Conservation (phyloP, 2,888 invertebrate species). For the Seladonia tumulorum region DNA sequence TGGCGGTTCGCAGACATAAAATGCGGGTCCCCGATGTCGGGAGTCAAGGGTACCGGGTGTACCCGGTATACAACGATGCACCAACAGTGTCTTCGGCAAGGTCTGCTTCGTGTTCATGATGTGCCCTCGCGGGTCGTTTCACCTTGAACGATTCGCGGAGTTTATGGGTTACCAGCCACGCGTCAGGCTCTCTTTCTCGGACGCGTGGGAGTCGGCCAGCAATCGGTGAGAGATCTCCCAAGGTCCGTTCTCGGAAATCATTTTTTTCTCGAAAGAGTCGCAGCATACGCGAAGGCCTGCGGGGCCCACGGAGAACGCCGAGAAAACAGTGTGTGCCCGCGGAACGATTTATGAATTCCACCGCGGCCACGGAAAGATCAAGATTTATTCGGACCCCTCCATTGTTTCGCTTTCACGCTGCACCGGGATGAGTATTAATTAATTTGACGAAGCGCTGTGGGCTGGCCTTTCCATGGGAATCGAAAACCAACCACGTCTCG, state of each 20-base stretch:
- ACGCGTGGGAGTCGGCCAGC: conserved; percentile 67
- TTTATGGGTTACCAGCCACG: conserved; percentile 69
- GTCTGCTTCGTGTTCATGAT: conserved; percentile 51
- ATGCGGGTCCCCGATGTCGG: conserved; percentile 63
- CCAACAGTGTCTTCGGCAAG: conserved; percentile 44
- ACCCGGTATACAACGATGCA: conserved; percentile 60
- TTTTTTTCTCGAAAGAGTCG: conserved; percentile 48
- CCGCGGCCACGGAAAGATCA: conserved; percentile 36
- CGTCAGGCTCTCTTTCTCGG: conserved; percentile 45
- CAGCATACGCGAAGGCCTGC: conserved; percentile 11
- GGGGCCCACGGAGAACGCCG: not conserved
- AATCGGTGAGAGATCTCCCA: conserved; percentile 68
- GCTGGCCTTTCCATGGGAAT: conserved; percentile 46
- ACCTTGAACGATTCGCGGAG: conserved; percentile 72
- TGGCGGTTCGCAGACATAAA: conserved; percentile 56
- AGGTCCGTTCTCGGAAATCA: conserved; percentile 61
- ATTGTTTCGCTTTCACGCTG: conserved; percentile 39
- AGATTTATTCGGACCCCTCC: conserved; percentile 37
- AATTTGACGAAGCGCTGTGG: conserved; percentile 29
- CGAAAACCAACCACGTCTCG: conserved; percentile 36
- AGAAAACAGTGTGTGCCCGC: not conserved
- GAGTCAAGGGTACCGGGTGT: conserved; percentile 65
- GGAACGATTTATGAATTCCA: conserved; percentile 50
- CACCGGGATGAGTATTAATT: conserved; percentile 46
- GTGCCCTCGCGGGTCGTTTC: conserved; percentile 58